Evolutionary conservation across 1,140 invertebrate genomes (phyloP).

Genomic region (Drosophila pseudoananassae): DNA sequence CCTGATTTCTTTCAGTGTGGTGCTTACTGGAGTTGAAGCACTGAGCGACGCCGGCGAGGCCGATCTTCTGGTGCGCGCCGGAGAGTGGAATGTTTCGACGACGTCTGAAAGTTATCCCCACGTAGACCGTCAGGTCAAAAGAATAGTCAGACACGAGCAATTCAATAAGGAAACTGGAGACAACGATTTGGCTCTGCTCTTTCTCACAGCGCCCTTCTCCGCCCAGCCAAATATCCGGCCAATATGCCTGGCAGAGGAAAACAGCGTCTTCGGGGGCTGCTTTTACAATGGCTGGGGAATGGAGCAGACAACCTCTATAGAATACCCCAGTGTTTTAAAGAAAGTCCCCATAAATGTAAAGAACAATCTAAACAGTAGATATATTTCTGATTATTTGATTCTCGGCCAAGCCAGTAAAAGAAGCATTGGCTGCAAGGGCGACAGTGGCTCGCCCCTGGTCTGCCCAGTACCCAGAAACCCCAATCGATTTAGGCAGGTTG

Average conservation of each 20-base stretch:
- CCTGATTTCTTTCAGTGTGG: constrained; percentile 87
- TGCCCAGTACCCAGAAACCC: constrained; percentile 85
- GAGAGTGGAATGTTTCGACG: constrained; percentile 34
- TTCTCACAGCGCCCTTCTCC: constrained; percentile 7
- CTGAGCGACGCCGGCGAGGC: constrained; percentile 80
- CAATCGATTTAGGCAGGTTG: constrained; percentile 86
- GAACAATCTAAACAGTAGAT: constrained; percentile 77
- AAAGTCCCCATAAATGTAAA: constrained; percentile 85
- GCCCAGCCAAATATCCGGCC: constrained; percentile 25
- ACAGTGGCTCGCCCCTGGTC: constrained; percentile 89
- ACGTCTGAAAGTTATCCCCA: background rate
- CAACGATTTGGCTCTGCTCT: constrained; percentile 33
- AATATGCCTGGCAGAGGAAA: constrained; percentile 26
- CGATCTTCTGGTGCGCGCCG: constrained; percentile 33
- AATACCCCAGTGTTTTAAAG: constrained; percentile 85
- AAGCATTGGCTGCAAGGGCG: constrained; percentile 89
- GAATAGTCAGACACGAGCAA: background rate
- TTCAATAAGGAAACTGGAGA: constrained; percentile 5
- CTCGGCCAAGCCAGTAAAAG: constrained; percentile 87
- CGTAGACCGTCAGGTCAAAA: constrained; percentile 10
- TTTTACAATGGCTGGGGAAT: constrained; percentile 48
- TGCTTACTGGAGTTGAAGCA: constrained; percentile 88
- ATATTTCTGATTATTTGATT: constrained; percentile 82
- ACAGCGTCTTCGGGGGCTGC: background rate
- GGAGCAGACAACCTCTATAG: background rate